Evolutionary conservation across 2,888 invertebrate genomes (phyloP), one percentile per base, ranked within the genome.

Genomic region (Synanthedon vespiformis): DNA sequence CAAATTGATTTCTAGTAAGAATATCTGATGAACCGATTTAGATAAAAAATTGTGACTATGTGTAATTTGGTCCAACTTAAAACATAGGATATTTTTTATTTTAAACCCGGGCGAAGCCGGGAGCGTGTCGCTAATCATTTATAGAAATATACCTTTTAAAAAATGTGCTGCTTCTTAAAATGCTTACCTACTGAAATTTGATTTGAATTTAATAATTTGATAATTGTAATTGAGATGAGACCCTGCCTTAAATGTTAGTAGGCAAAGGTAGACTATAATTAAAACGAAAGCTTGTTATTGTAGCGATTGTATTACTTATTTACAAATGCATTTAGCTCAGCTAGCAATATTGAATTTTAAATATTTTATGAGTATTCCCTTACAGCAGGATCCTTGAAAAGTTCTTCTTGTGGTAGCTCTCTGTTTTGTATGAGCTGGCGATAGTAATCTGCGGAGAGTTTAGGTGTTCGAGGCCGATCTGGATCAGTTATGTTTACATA

Each of bases 401-500:
- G 70, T 0, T 74, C 69, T 51, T 80, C 81, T 53, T 82, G 78
- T 0, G 87, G 83, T 47, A 89, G 68, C 56, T 80, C 79, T 49
- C 77, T 79, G 12, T 75, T 84, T 48, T 85, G 79, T 13, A 88
- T 84, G 52, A 92, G 74, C 55, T 89, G 77, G 57, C 86, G 88
- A 71, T 83, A 91, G 74, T 90, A 90, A 5, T 81, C 68, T 0
- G 86, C 90, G 0, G 94, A 94, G 14, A 88, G 77, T 70, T 94
- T 94, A 0, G 92, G 86, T 0, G 89, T 90, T 59, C 95, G 89
- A 2, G 90, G 88, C 53, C 91, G 87, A 2, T 76, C 78, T 0
- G 91, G 89, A 64, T 90, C 89, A 12, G 85, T 84, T 68, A 93
- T 93, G 72, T 95, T 89, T 8, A 94, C 92, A 60, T 89, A 73